Evolutionary conservation across 1,140 invertebrate genomes (phyloP).

Genomic region (Trichonephila clavata): DNA sequence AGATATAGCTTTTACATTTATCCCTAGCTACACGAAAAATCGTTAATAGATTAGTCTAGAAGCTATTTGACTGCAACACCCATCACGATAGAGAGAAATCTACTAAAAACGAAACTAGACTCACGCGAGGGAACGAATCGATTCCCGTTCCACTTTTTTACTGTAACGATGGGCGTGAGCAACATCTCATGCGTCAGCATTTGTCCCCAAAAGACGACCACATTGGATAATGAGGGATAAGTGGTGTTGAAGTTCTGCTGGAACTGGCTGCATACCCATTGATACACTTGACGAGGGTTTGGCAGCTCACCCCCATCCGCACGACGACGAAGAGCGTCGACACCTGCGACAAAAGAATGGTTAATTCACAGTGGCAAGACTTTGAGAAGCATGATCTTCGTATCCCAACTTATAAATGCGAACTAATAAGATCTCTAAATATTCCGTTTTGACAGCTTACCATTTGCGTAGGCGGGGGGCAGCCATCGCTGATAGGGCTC

Average conservation of each 20-base stretch:
- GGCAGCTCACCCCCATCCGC: constrained; percentile 86
- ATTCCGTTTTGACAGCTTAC: constrained; percentile 78
- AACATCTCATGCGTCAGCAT: constrained; percentile 84
- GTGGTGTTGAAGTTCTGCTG: constrained; percentile 88
- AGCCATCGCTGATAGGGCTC: constrained; percentile 83
- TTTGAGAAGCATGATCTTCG: too few relatives aligned
- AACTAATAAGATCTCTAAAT: too few relatives aligned
- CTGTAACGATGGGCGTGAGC: constrained; percentile 83
- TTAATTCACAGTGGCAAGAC: too few relatives aligned
- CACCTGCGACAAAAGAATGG: constrained; percentile 32
- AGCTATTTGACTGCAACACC: too few relatives aligned
- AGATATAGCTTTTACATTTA: too few relatives aligned
- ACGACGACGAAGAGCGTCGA: constrained; percentile 53
- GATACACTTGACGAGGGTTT: constrained; percentile 87
- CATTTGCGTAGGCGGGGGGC: constrained; percentile 86
- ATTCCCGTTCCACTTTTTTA: constrained; percentile 33
- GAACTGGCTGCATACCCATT: constrained; percentile 84
- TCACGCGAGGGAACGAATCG: constrained; percentile 39
- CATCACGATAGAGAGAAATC: too few relatives aligned
- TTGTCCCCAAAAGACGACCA: constrained; percentile 85
- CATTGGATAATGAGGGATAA: constrained; percentile 86
- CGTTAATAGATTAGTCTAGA: too few relatives aligned
- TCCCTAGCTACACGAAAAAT: too few relatives aligned
- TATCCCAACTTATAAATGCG: too few relatives aligned
- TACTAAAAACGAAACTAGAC: not conserved